Conservation (phyloP, 1,140 invertebrate genomes). For the Dreissena polymorpha region DNA sequence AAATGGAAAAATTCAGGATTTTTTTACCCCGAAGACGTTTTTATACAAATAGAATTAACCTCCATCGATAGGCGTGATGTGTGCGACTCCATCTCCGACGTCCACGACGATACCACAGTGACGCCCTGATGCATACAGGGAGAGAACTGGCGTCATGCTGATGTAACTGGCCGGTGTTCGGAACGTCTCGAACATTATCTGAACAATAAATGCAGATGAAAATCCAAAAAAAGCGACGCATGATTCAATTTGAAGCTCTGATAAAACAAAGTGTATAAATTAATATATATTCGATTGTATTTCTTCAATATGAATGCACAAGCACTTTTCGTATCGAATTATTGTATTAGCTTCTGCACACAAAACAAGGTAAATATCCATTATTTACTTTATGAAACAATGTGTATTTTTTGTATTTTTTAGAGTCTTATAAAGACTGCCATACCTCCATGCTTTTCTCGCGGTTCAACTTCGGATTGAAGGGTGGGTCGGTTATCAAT, state of each 20-base stretch:
- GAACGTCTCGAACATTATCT: conserved; percentile 83
- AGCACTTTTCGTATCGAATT: too few relatives aligned
- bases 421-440: too few relatives aligned
- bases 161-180: conserved; percentile 96
- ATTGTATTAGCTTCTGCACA: too few relatives aligned
- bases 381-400: too few relatives aligned
- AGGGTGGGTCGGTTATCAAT: conserved; percentile 71
- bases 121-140: conserved; percentile 94
- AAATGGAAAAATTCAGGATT: too few relatives aligned
- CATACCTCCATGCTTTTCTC: conserved; percentile 96
- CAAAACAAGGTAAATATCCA: too few relatives aligned
- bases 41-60: conserved; percentile 77
- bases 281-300: too few relatives aligned
- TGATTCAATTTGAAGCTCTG: not conserved
- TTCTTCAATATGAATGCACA: too few relatives aligned
- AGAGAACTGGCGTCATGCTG: conserved; percentile 94
- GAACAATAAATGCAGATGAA: conserved; percentile 79
- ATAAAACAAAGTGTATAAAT: too few relatives aligned
- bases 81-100: conserved; percentile 95
- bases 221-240: not conserved
- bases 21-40: too few relatives aligned
- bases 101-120: conserved; percentile 96
- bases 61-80: conserved; percentile 94
- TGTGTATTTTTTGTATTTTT: too few relatives aligned
- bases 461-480: conserved; percentile 72